Evolutionary conservation across 2,888 invertebrate genomes (phyloP).

Genomic region (Margaritifera margaritifera): DNA sequence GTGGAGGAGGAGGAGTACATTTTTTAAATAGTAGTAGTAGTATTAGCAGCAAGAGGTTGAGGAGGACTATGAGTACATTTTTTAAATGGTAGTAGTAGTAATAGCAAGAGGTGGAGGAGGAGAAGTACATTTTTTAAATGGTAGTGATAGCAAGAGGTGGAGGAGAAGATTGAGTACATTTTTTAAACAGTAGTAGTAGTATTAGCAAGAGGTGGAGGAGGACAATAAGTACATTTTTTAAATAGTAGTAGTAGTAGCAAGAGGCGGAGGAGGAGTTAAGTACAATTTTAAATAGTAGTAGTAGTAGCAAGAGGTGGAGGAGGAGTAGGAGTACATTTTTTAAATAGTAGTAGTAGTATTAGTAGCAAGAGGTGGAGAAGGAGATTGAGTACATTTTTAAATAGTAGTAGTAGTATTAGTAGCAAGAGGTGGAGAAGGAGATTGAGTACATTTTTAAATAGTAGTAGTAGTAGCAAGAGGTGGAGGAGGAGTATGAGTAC

Average conservation of each 20-base stretch:
- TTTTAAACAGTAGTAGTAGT: background rate
- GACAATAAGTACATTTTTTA: background rate
- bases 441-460: background rate
- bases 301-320: conserved; percentile 2
- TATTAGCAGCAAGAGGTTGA: conserved; percentile 1
- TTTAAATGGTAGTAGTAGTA: background rate
- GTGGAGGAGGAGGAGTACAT: too few species aligned
- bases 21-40: background rate
- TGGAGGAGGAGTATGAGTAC: background rate
- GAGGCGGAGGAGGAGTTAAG: background rate
- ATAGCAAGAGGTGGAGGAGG: background rate
- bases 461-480: too few species aligned
- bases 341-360: conserved; percentile 6
- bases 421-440: background rate
- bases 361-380: conserved; percentile 5
- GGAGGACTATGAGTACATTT: background rate
- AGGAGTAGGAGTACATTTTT: conserved; percentile 4
- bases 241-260: background rate
- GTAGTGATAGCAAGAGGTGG: background rate
- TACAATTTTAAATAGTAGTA: conserved; percentile 1
- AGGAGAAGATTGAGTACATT: background rate
- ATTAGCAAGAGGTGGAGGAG: background rate
- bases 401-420: too few species aligned
- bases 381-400: background rate
- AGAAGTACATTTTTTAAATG: too few species aligned